Evolutionary conservation across 2,888 invertebrate genomes (phyloP).

Genomic region (Embidobia sp.): DNA sequence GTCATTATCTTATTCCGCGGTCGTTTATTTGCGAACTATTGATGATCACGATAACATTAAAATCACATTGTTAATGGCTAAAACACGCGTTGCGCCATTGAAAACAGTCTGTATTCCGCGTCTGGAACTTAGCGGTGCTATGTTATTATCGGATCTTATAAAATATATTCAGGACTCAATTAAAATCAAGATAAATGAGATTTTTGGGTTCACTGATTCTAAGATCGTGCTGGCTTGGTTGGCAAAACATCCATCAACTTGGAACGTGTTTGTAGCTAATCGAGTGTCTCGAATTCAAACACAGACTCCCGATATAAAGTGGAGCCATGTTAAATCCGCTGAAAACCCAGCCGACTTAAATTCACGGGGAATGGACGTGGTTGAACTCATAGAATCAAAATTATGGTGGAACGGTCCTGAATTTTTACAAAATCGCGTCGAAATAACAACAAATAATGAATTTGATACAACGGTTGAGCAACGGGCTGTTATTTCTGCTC

Average conservation of each 20-base stretch:
- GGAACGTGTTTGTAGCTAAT: conserved; percentile 6
- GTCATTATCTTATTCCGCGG: background rate
- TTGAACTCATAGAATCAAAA: background rate
- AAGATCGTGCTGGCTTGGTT: conserved; percentile 2
- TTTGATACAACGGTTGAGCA: background rate
- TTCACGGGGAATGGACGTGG: background rate
- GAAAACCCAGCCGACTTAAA: conserved; percentile 9
- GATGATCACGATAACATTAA: background rate
- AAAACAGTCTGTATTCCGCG: conserved; percentile 16
- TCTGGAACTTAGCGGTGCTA: conserved; percentile 7
- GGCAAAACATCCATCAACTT: background rate
- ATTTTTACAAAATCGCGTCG: background rate
- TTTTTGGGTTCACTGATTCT: background rate
- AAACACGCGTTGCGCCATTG: conserved; percentile 7
- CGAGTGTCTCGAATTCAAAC: conserved; percentile 5
- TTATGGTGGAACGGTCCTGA: conserved; percentile 12
- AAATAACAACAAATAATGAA: background rate
- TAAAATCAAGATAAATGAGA: background rate
- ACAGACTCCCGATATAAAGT: background rate
- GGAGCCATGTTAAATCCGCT: background rate
- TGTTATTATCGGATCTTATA: background rate
- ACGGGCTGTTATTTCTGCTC: background rate
- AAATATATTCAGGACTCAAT: background rate
- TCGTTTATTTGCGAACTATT: conserved; percentile 5
- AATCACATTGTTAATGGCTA: background rate